Evolutionary conservation across 2,113 vertebrate genomes (phyloP), one percentile per base, ranked within the genome.

Genomic region (Gymnocephalus cernua): DNA sequence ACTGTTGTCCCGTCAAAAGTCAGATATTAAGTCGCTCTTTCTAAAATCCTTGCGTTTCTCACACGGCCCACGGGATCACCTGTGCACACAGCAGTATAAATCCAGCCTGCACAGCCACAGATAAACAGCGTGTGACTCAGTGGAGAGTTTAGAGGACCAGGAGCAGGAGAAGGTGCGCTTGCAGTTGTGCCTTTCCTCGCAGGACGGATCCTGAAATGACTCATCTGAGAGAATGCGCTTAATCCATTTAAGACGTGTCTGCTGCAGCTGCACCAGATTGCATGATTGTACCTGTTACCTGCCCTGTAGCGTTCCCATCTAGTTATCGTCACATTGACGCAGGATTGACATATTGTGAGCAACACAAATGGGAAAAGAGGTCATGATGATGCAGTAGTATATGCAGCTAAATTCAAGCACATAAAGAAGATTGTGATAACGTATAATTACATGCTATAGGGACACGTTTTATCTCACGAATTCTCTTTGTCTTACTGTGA

Each of bases 241-340:
- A 93, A 95, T 91, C 91, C 79, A 50, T 90, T 94, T 93, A 75
- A 58, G 70, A 77, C 41, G 27, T 41, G 58, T 84, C 79, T 50
- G 51, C 57, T 66, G 78, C 66, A 32, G 63, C 73, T 53, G 69
- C 65, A 78, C 64, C 84, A 80, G 69, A 77, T 82, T 63, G 62
- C 19, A 18, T 27, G 51, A 80, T 38, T 66, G 67, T 6, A 65
- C 67, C 73, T 19, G 50, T 89, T 80, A 82, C 68, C 78, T 81
- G 78, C 10, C 53, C 67, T 2, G 13, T 29, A 21, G 61, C 57
- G 27, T 66, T 72, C 50, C 47, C 13, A 48, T 41, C 38, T 1
- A 1, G 65, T 51, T 66, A 74, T 25, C 53, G 41, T 70, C 85
- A 45, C 70, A 54, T 25, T 23, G 45, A 10, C 2, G 47, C 59